Percentiles rank a stretch among this genome's conserved stretches.
Conservation (phyloP, 2,888 invertebrate species). For the Apodemia hepburni region DNA sequence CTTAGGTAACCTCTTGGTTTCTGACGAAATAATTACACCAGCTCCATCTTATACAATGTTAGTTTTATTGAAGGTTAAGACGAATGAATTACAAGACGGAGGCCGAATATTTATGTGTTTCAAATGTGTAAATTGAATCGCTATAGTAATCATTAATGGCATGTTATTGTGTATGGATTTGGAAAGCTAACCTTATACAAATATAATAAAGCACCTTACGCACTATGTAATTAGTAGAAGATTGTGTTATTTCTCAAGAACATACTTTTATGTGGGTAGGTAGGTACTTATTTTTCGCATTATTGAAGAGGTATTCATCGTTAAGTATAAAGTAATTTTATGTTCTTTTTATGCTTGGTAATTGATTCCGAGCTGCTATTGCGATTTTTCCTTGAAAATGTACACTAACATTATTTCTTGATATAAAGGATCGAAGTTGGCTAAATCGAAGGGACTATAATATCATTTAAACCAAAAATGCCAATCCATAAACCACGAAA, state of each 20-base stretch:
- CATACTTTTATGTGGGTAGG: not conserved
- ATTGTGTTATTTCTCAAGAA: constrained; percentile 13
- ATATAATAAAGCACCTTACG: constrained; percentile 3
- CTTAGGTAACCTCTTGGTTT: constrained; percentile 11
- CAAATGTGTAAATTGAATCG: constrained; percentile 9
- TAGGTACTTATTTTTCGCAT: not conserved
- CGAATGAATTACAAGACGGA: constrained; percentile 15
- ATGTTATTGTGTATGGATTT: constrained; percentile 1
- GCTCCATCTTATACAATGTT: constrained; percentile 15
- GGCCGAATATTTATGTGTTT: constrained; percentile 16
- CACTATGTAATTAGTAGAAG: constrained; percentile 2
- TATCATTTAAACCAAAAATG: too few species aligned
- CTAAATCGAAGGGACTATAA: too few species aligned
- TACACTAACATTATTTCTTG: too few species aligned
- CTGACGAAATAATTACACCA: constrained; percentile 14
- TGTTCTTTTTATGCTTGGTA: too few species aligned
- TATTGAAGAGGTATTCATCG: not conserved
- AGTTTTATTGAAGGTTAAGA: constrained; percentile 17
- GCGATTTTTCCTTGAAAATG: too few species aligned
- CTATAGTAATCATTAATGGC: constrained; percentile 7
- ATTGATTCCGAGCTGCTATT: too few species aligned
- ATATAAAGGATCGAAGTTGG: too few species aligned
- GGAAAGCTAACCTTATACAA: constrained; percentile 14
- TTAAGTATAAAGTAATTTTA: too few species aligned
- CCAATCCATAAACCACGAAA: too few species aligned